These are phyloP conservation scores for Callospermophilus lateralis DNA, from an alignment of 2,113 vertebrate species.

Conservation along the genomic window DNA sequence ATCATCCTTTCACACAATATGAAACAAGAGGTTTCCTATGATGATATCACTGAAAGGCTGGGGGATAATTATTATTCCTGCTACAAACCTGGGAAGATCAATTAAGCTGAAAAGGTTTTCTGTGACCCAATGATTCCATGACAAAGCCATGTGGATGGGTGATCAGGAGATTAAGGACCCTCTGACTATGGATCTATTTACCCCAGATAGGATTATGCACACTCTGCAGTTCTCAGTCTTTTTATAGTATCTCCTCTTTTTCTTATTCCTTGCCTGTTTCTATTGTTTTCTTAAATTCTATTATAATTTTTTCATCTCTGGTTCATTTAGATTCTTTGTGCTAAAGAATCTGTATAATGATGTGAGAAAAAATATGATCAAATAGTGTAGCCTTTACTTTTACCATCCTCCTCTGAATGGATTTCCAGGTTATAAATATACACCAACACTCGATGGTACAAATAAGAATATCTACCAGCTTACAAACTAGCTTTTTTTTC, in stretches of 20 bases:
- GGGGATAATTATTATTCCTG: conserved; percentile 58
- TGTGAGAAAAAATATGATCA: not conserved
- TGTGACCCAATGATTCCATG: conserved; percentile 49
- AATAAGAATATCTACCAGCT: not conserved
- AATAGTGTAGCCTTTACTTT: not conserved
- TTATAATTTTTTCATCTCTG: conserved; percentile 48
- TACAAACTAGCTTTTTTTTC: conserved; percentile 20
- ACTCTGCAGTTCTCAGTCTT: not conserved
- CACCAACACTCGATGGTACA: not conserved
- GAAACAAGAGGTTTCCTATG: conserved; percentile 62
- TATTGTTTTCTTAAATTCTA: conserved; percentile 56
- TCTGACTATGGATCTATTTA: not conserved
- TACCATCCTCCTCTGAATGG: not conserved
- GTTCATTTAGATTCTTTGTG: conserved; percentile 47
- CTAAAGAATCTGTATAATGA: not conserved
- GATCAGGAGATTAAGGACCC: not conserved
- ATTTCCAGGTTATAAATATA: not conserved
- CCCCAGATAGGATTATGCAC: not conserved
- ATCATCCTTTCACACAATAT: conserved; percentile 49
- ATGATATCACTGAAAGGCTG: conserved; percentile 20
- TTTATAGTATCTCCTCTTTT: conserved; percentile 16
- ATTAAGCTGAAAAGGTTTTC: conserved; percentile 70
- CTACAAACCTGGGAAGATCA: conserved; percentile 50
- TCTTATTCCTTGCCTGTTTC: conserved; percentile 40
- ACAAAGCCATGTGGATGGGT: conserved; percentile 1